phyloP scores from a whole-genome alignment of 2,888 invertebrate genomes.

The Chydorus sphaericus region DNA sequence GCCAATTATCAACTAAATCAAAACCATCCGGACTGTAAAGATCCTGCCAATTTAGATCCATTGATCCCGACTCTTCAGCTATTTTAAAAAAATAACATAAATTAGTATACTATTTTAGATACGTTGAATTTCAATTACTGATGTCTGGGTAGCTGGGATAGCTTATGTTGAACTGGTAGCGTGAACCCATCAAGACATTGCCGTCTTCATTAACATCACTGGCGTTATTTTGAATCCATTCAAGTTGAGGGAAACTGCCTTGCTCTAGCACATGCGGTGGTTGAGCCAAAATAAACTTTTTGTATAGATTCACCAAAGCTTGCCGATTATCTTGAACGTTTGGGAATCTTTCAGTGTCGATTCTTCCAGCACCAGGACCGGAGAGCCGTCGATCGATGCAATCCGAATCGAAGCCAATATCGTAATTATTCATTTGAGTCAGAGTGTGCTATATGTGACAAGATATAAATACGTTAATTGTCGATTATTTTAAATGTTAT shows the following conservation, averaged over 20 bases:
- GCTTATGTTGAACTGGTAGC: background rate
- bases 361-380: background rate
- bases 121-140: too few species aligned
- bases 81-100: too few species aligned
- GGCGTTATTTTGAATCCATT: background rate
- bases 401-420: conserved; percentile 29
- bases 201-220: background rate
- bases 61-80: too few species aligned
- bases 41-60: background rate
- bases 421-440: background rate
- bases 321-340: background rate
- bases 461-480: too few species aligned
- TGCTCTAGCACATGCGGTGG: conserved; percentile 13
- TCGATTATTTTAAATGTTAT: too few species aligned
- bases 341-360: background rate
- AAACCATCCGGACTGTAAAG: conserved; percentile 17
- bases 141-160: conserved; percentile 3
- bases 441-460: too few species aligned
- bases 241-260: background rate
- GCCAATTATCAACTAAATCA: conserved; percentile 19
- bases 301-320: background rate
- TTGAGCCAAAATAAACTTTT: conserved; percentile 7
- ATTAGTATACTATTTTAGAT: too few species aligned
- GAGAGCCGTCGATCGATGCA: conserved; percentile 28
- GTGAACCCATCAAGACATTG: background rate